Base-by-base conservation (phyloP, 2,113 vertebrate genomes). In the Burhinus bistriatus region DNA sequence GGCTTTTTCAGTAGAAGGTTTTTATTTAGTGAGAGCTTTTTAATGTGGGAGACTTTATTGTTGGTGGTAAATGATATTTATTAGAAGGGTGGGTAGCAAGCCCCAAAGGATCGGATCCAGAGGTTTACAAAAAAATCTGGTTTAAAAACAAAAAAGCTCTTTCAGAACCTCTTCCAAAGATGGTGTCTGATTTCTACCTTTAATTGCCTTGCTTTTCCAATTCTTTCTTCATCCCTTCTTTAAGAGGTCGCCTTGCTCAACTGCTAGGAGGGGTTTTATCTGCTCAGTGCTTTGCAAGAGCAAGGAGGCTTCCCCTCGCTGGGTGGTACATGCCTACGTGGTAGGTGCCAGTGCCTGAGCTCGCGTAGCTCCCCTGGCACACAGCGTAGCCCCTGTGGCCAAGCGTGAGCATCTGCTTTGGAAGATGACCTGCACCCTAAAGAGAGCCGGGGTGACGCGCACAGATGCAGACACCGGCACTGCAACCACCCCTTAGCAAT, bases 11-110 rank as follows among this genome's bases (percentile, higher is more conserved):
- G 94, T 93, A 88, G 87, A 95, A 95, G 73, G 73, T 82, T 95
- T 92, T 95, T 92, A 92, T 96, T 96, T 95, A 96, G 97, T 94
- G 96, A 94, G 92, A 97, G 83, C 94, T 94, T 89, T 96, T 90
- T 96, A 61, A 95, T 87, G 84, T 97, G 94, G 94, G 89, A 91
- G 75, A 83, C 81, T 91, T 95, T 96, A 95, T 95, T 98, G 95
- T 91, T 97, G 79, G 87, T 97, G 78, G 92, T 87, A 95, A 95
- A 70, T 94, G 89, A 94, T 94, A 86, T 97, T 97, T 97, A 94
- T 98, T 97, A 95, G 93, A 82, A 91, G 94, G 83, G 95, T 95
- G 92, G 95, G 83, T 95, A 96, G 93, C 87, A 91, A 90, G 65
- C 80, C 83, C 76, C 93, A 90, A 82, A 93, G 92, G 94, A 84